Conservation (phyloP, 2,888 invertebrate genomes). For the Dorcus parallelipipedus region DNA sequence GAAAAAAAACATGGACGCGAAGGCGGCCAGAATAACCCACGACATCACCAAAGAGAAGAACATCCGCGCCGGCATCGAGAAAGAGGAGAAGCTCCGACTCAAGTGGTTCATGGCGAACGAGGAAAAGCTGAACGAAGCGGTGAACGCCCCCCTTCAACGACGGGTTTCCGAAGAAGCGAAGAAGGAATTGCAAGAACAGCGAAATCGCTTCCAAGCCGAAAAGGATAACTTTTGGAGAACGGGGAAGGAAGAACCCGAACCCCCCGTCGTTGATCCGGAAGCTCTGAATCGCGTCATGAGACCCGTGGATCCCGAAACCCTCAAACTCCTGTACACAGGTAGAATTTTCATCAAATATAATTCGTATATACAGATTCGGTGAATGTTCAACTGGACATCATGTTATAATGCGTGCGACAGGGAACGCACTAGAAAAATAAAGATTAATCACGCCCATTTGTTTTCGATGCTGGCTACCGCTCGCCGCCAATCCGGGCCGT, state of each 20-base stretch:
- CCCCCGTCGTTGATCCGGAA: conserved; percentile 25
- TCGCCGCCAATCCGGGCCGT: too few relatives aligned
- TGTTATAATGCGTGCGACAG: too few relatives aligned
- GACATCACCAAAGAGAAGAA: too few relatives aligned
- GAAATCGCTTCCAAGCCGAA: conserved; percentile 29
- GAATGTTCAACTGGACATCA: too few relatives aligned
- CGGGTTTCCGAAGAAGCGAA: conserved; percentile 36
- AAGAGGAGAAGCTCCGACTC: conserved; percentile 40
- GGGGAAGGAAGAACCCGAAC: conserved; percentile 21
- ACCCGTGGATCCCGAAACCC: conserved; percentile 52
- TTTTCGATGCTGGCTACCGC: too few relatives aligned
- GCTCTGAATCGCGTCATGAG: conserved; percentile 46
- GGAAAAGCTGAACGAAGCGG: conserved; percentile 35
- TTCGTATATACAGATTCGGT: too few relatives aligned
- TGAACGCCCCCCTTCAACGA: conserved; percentile 31
- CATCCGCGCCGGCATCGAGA: conserved; percentile 27
- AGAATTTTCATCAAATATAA: conserved; percentile 20
- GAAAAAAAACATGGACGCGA: too few relatives aligned
- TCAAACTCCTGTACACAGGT: conserved; percentile 50
- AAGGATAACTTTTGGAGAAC: conserved; percentile 25
- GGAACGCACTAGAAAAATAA: too few relatives aligned
- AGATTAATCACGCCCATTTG: too few relatives aligned
- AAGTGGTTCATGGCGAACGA: conserved; percentile 46
- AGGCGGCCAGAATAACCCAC: too few relatives aligned
- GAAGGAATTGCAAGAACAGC: conserved; percentile 30